A percentile compares a stretch with the other conserved stretches of the same genome.
These are phyloP conservation scores for Danio rerio DNA, from an alignment of 2,113 vertebrate species.

Conservation along the genomic window GRCz12tu NC_133196.1:45847501-45848000, in stretches of 20 bases:
- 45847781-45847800: background rate
- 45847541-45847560: background rate
- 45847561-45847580: background rate
- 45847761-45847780: conserved; percentile 4
- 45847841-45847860: background rate
- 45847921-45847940: background rate
- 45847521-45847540: background rate
- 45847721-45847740: background rate
- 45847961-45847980: background rate
- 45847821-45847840: background rate
- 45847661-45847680: background rate
- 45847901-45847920: background rate
- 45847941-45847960: background rate
- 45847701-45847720: background rate
- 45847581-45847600: too few relatives aligned
- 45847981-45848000: background rate
- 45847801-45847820: conserved; percentile 3
- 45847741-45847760: background rate
- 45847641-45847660: background rate
- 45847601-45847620: background rate
- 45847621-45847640: background rate
- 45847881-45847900: background rate
- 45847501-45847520: background rate
- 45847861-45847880: background rate
- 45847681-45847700: background rate